phyloP scores from a whole-genome alignment of 2,797 vertebrate genomes.

The Nannoperca australis region DNA sequence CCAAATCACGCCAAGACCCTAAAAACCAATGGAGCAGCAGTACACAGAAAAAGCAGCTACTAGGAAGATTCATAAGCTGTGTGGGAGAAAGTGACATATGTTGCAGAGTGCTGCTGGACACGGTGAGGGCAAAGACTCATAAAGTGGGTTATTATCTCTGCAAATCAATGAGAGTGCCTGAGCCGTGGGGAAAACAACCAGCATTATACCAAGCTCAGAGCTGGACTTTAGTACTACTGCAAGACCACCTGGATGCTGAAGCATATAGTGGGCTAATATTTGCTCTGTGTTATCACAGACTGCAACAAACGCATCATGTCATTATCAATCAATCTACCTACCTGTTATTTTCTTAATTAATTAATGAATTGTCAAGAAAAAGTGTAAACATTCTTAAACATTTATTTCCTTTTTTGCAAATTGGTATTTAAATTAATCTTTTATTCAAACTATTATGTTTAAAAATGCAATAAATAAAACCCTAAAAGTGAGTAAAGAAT shows the following conservation, averaged over 20 bases:
- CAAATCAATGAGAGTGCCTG: conserved; percentile 78
- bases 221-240: conserved; percentile 14
- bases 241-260: conserved; percentile 26
- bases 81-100: conserved; percentile 56
- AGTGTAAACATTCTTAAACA: too few relatives aligned
- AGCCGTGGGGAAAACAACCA: conserved; percentile 45
- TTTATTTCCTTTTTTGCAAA: not conserved
- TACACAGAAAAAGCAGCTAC: conserved; percentile 29
- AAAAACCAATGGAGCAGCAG: conserved; percentile 54
- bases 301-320: not conserved
- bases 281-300: conserved; percentile 4
- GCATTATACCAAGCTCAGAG: conserved; percentile 30
- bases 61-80: conserved; percentile 43
- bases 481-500: not conserved
- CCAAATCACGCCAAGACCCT: conserved; percentile 48
- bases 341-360: conserved; percentile 5
- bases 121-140: conserved; percentile 71
- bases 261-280: not conserved
- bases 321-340: not conserved
- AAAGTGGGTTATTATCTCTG: conserved; percentile 80
- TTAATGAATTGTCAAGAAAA: not conserved
- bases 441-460: not conserved
- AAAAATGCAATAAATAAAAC: not conserved
- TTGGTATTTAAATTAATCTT: not conserved
- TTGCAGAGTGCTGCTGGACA: conserved; percentile 63